Evolutionary conservation across 2,113 vertebrate genomes (phyloP).

Genomic region (Otis tarda): DNA sequence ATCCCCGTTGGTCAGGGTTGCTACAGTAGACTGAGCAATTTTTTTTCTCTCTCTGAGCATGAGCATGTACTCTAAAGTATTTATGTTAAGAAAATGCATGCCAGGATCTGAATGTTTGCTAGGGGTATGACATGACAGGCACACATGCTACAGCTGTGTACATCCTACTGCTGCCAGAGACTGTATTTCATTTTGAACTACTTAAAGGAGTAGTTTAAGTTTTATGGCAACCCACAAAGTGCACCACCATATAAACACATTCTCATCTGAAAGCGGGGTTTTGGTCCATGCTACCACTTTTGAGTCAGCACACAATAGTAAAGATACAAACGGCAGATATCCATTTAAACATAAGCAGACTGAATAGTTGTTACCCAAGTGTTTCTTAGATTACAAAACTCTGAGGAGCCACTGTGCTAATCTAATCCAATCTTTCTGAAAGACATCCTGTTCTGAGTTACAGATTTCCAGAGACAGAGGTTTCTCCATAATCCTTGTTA

Average conservation of each 20-base stretch:
- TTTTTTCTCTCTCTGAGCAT: not conserved
- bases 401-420: not conserved
- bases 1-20: conserved; percentile 1
- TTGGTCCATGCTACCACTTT: not conserved
- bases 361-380: not conserved
- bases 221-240: conserved; percentile 48
- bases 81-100: conserved; percentile 58
- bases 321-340: not conserved
- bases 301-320: not conserved
- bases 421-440: not conserved
- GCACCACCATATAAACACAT: conserved; percentile 37
- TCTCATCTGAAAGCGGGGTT: not conserved
- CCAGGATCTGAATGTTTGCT: conserved; percentile 38
- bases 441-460: not conserved
- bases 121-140: conserved; percentile 59
- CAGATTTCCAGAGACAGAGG: not conserved
- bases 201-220: conserved; percentile 41
- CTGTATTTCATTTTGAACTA: conserved; percentile 45
- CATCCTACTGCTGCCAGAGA: conserved; percentile 30
- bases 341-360: not conserved
- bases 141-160: conserved; percentile 59
- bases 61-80: conserved; percentile 48
- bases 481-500: not conserved
- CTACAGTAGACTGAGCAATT: conserved; percentile 6
- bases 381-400: conserved; percentile 8